A percentile compares a stretch with the other conserved stretches of the same genome.
Evolutionary conservation across 2,797 vertebrate species (phyloP).

Genomic region (Diglossa cyanea): DNA sequence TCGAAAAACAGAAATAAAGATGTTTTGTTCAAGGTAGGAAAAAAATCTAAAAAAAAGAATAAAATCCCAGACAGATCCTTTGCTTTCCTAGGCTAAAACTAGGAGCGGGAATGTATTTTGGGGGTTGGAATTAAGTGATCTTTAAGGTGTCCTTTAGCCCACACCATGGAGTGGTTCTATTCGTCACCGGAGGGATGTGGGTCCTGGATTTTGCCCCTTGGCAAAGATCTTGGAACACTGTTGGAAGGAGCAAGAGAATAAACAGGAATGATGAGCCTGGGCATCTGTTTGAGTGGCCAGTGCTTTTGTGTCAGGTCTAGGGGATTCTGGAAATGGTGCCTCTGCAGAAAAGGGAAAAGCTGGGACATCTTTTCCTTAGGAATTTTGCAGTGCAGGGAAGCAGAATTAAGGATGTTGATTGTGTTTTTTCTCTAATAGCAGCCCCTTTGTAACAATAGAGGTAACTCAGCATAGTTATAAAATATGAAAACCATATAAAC

Average conservation of each 20-base stretch:
- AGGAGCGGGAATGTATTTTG: not conserved
- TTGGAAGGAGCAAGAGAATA: not conserved
- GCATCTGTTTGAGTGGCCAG: rapidly evolving
- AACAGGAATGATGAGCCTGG: not conserved
- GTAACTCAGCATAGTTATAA: not conserved
- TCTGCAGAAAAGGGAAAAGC: not conserved
- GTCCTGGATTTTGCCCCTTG: not conserved
- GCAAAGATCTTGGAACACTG: rapidly evolving
- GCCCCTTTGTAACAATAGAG: not conserved
- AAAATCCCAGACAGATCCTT: too few species aligned
- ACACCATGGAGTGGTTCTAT: not conserved
- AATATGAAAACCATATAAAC: not conserved
- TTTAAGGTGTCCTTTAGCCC: not conserved
- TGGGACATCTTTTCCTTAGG: not conserved
- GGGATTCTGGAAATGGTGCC: not conserved
- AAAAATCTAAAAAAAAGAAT: not conserved
- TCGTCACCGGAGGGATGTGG: rapidly evolving
- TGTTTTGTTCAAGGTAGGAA: not conserved
- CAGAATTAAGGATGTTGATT: not conserved
- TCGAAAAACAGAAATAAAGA: not conserved
- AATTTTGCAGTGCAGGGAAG: not conserved
- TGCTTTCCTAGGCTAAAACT: not conserved
- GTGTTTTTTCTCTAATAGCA: not conserved
- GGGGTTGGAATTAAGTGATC: not conserved
- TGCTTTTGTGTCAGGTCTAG: not conserved